Base-by-base conservation (phyloP, 2,888 invertebrate species). In the Brachyopa scutellaris region DNA sequence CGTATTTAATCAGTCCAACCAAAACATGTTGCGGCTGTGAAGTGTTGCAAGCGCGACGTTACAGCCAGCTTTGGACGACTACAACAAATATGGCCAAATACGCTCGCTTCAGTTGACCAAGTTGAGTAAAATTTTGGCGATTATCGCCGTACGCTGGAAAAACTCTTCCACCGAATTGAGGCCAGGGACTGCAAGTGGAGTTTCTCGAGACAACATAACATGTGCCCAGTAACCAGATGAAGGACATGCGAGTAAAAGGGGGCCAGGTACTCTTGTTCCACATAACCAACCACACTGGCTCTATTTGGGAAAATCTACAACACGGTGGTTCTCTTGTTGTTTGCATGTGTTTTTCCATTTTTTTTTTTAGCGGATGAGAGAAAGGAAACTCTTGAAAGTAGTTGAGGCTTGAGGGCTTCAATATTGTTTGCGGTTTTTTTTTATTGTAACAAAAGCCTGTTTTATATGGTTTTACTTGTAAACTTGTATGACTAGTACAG, bases 1-100 rank as follows among this genome's bases (percentile, higher is more conserved):
- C 59, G 59, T 78, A 78, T 78, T 70, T 59, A 72, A 69, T 76
- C 70, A 42, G n/a, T n/a, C n/a, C n/a, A n/a, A 61, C 45, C 53
- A 57, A 53, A 73, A 51, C 78, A 72, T 78, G 78, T 78, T 78
- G 77, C 62, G 64, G 70, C 47, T 49, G 31, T 69, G 42, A 23
- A n/a, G 47, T 51, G 47, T 51, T 53, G 61, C 51, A 53, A 61
- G 53, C 31, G 29, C 11, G 6, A 42, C n/a, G 9, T n/a, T n/a
- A n/a, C n/a, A n/a, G n/a, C n/a, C n/a, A n/a, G n/a, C n/a, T n/a
- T n/a, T n/a, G n/a, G n/a, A n/a, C n/a, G n/a, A n/a, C n/a, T n/a
- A n/a, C n/a, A n/a, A n/a, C n/a, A n/a, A n/a, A n/a, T n/a, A 72
- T 72, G 36, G 17, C 70, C 49, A 51, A 62, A 72, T 45, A 17